Evolutionary conservation across 2,797 vertebrate species (phyloP).

Genomic region (Morelia viridis): DNA sequence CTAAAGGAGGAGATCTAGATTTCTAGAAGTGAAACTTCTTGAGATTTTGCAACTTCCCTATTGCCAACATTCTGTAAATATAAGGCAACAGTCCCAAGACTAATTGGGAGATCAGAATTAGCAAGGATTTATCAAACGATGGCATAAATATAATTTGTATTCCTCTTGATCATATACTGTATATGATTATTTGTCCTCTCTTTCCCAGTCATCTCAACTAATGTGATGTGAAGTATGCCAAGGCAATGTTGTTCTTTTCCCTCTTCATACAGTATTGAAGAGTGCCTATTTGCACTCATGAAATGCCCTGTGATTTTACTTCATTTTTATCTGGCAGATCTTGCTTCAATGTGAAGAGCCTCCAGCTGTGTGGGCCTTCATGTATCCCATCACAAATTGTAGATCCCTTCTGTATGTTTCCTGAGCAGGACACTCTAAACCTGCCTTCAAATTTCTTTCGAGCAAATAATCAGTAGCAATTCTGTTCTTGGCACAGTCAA

Average conservation of each 20-base stretch:
- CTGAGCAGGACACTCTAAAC: background rate
- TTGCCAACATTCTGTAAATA: background rate
- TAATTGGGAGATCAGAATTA: background rate
- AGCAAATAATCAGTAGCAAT: background rate
- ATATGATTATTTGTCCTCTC: background rate
- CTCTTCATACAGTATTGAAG: background rate
- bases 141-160: background rate
- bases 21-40: background rate
- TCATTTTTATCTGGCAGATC: background rate
- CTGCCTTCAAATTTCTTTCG: background rate
- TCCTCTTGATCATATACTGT: background rate
- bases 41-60: background rate
- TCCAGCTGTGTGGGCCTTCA: too few relatives aligned
- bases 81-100: background rate
- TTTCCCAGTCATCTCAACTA: background rate
- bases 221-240: background rate
- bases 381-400: background rate
- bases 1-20: background rate
- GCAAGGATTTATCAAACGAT: background rate
- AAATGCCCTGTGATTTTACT: background rate
- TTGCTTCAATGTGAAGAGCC: background rate
- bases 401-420: background rate
- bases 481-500: background rate
- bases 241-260: background rate
- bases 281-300: background rate